Base-by-base conservation (phyloP, 1,140 invertebrate genomes). In the Drusus annulatus region DNA sequence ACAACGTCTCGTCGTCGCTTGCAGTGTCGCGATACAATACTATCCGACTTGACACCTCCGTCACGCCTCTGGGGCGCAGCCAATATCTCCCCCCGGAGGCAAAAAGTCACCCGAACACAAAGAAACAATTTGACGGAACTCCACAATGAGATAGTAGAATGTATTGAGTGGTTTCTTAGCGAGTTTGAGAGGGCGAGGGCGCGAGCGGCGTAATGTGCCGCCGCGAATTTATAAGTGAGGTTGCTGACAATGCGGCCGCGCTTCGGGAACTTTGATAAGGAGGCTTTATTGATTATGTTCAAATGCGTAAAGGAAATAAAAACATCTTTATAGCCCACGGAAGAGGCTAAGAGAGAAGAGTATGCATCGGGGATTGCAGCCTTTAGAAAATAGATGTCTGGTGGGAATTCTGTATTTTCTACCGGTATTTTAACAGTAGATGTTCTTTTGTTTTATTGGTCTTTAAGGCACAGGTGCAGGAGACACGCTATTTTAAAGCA, bases 1-100 rank as follows among this genome's bases (percentile, higher is more conserved):
- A 79, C 80, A 79, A 76, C 80, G 76, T 69, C 80, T 81, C 80
- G 80, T 81, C 80, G 80, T 79, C 80, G 80, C 80, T 81, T 81
- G 80, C 80, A 79, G 36, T 81, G 80, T 79, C 73, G 77, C 80
- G 80, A 81, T 81, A 81, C 80, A 81, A 79, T 81, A 81, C 79
- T 81, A 81, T 81, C 80, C 77, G 51, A 79, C 50, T 79, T 79
- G 80, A 79, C 80, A 79, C 80, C 77, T 79, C 77, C 54, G 76
- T 54, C 80, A 79, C 71, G 69, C 50, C 69, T 69, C 45, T 21
- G 80, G 76, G 80, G 45, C 62, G 80, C 73, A 81, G 80, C 58
- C 80, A 54, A 77, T 71, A 69, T 23, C 68, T 23, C 10, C 68
- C 31, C 68, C 62, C n/a, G 15, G 36, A 71, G 68, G 31, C 31